These are phyloP conservation scores for Drosophila pseudoobscura DNA, from an alignment of 1,140 invertebrate species.

Conservation along the genomic window DNA sequence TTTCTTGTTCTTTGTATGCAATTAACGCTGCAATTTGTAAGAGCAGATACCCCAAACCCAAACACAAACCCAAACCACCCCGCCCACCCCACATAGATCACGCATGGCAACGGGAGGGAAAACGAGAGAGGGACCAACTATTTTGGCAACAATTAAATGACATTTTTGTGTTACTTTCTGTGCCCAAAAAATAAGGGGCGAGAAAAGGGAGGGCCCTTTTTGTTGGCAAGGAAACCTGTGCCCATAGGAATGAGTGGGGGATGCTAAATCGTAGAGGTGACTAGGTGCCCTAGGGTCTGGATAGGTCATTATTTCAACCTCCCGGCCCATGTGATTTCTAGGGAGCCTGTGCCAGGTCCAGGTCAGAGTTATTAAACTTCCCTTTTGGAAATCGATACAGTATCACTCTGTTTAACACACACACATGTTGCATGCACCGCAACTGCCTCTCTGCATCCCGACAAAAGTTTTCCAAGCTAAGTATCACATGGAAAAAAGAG, in stretches of 20 bases:
- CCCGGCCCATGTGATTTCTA: too few relatives aligned
- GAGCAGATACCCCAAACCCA: conserved; percentile 25
- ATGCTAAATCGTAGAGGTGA: neutral
- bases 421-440: conserved; percentile 68
- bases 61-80: neutral
- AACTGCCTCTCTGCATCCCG: neutral
- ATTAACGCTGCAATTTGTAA: conserved; percentile 77
- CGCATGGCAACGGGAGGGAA: too few relatives aligned
- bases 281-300: neutral
- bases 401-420: conserved; percentile 13
- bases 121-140: too few relatives aligned
- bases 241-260: neutral
- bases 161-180: conserved; percentile 2
- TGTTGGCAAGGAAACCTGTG: neutral
- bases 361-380: conserved; percentile 36
- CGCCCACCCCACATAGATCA: too few relatives aligned
- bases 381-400: neutral
- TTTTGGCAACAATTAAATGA: neutral
- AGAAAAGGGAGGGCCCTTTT: too few relatives aligned
- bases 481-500: conserved; percentile 49
- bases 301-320: neutral
- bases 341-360: conserved; percentile 23
- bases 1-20: conserved; percentile 77
- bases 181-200: neutral
- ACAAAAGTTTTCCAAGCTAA: conserved; percentile 57